Base-by-base conservation (phyloP, 2,888 invertebrate genomes). In the Ferdinandea cuprea region DNA sequence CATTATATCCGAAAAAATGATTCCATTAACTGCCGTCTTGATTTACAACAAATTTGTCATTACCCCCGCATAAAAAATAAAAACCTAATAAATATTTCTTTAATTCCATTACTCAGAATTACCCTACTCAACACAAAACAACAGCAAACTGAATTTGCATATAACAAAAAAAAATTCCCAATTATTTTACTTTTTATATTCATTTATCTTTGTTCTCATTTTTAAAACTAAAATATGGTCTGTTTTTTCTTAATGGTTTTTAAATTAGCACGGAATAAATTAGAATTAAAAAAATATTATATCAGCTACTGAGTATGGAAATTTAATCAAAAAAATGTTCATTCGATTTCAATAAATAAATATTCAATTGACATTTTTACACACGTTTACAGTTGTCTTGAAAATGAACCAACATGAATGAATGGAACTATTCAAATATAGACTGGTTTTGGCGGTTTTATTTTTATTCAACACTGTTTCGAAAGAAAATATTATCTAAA, bases 291-390 rank as follows among this genome's bases (percentile, higher is more conserved):
- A 15, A 15, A 13, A n/a, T n/a, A n/a, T n/a, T n/a, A n/a, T n/a
- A n/a, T 2, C 28, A n/a, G 28, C 30, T 40, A 56, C 21, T 21
- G 37, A n/a, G 7, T 8, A 28, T 17, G 13, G 4, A 13, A 40
- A 40, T 17, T 17, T 17, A 32, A 25, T 40, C 3, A 9, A 28
- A 25, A 37, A 1, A 17, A 30, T 30, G n/a, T 11, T 52, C 19
- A 11, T 35, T 19, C 19, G 11, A 35, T 50, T 37, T 37, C 21
- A 15, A 35, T 44, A 46, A 56, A 44, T 56, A 30, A 44, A 44
- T 44, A 68, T 54, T 56, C 54, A 35, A 44, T 44, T 15, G n/a
- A 13, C 4, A 13, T 40, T 13, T 40, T 13, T 15, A 1, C n/a
- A 37, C 6, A 15, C n/a, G 30, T 37, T 32, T 11, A 46, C 30